Evolutionary conservation across 2,113 vertebrate genomes (phyloP).

Genomic region (Sterrhoptilus dennistouni): DNA sequence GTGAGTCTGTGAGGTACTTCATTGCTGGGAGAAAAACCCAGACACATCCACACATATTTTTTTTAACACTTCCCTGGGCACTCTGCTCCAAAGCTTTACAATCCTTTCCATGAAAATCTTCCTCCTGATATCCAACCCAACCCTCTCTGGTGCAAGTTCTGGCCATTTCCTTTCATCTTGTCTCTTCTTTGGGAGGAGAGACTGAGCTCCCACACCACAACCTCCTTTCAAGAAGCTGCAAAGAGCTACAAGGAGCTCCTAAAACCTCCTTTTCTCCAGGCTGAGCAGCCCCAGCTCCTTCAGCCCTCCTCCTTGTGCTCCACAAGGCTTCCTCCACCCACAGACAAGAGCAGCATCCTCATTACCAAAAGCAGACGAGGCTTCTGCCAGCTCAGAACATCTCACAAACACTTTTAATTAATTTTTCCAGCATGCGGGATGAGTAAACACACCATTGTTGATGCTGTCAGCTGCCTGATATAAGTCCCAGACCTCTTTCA

Average conservation of each 20-base stretch:
- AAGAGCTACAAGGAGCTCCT: rapidly evolving
- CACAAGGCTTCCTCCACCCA: not conserved
- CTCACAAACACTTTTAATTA: conserved; percentile 53
- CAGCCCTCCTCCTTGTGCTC: not conserved
- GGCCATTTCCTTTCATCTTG: not conserved
- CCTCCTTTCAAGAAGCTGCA: not conserved
- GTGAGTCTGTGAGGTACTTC: not conserved
- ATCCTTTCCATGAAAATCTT: not conserved
- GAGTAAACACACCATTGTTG: conserved; percentile 54
- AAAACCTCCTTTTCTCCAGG: not conserved
- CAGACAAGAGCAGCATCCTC: not conserved
- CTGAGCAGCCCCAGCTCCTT: not conserved
- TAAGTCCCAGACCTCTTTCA: conserved; percentile 50
- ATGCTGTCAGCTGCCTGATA: conserved; percentile 48
- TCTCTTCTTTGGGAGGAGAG: not conserved
- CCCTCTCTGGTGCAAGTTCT: too few relatives aligned
- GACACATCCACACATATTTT: not conserved
- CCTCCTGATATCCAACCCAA: not conserved
- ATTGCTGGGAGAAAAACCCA: not conserved
- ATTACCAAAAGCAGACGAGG: not conserved
- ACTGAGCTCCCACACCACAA: not conserved
- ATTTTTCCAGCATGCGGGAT: conserved; percentile 40
- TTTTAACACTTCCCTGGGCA: not conserved
- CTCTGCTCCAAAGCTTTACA: not conserved
- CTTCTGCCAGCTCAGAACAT: not conserved